These are phyloP conservation scores for Alosa alosa DNA, from an alignment of 2,113 vertebrate species.

Conservation along the genomic window DNA sequence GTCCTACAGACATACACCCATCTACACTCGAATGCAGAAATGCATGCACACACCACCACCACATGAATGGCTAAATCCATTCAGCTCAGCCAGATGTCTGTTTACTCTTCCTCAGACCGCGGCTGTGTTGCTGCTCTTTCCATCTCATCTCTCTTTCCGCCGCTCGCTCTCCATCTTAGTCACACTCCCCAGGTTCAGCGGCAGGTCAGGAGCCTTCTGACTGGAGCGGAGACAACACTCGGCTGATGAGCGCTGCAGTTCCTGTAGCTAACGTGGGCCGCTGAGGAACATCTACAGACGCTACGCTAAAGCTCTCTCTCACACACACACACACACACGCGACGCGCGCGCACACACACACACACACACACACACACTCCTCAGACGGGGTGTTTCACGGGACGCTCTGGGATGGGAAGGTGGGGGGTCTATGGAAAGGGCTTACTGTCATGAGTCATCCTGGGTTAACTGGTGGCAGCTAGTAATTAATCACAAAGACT, in stretches of 20 bases:
- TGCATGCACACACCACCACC: too few relatives aligned
- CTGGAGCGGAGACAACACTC: not conserved
- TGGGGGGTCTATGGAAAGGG: not conserved
- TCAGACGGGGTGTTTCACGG: not conserved
- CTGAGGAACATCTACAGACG: too few relatives aligned
- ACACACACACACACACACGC: not conserved
- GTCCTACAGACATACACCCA: not conserved
- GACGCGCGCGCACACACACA: not conserved
- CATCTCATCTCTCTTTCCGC: not conserved
- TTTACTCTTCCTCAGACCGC: not conserved
- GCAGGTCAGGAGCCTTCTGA: conserved; percentile 12
- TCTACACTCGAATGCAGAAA: not conserved
- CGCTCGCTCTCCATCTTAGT: conserved; percentile 30
- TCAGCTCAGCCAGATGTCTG: not conserved
- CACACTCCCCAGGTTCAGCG: conserved; percentile 48
- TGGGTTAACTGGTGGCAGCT: not conserved
- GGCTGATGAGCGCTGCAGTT: not conserved
- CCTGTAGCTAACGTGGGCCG: not conserved
- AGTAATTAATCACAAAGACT: not conserved
- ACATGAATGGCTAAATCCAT: not conserved
- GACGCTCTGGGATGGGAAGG: not conserved
- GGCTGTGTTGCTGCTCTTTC: not conserved
- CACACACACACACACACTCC: not conserved
- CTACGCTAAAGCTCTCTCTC: not conserved
- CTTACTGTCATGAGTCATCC: not conserved